These are phyloP conservation scores for Salarias fasciatus DNA, from an alignment of 2,797 vertebrate genomes.

Conservation along the genomic window DNA sequence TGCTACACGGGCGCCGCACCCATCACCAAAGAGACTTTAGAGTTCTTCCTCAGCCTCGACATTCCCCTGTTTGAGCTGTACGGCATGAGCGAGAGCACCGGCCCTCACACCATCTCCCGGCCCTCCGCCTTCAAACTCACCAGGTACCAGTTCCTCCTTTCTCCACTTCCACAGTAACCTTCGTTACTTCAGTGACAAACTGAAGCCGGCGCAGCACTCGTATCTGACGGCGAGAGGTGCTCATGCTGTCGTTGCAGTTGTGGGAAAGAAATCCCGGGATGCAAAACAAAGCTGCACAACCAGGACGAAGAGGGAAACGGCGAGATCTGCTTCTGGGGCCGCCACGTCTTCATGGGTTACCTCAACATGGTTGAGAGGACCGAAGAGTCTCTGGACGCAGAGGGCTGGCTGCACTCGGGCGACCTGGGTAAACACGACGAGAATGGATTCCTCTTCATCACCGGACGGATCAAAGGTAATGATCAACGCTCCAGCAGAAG, in stretches of 20 bases:
- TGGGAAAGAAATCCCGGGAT: conserved; percentile 86
- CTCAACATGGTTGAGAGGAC: conserved; percentile 90
- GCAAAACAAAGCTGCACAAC: conserved; percentile 84
- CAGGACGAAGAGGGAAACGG: conserved; percentile 83
- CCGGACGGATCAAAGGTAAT: conserved; percentile 94
- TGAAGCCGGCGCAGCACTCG: too few relatives aligned
- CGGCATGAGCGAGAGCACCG: conserved; percentile 92
- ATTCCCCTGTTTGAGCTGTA: conserved; percentile 91
- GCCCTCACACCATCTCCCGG: conserved; percentile 87
- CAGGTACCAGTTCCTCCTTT: conserved; percentile 80
- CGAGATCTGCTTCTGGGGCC: conserved; percentile 93
- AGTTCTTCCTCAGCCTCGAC: conserved; percentile 95
- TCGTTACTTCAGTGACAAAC: too few relatives aligned
- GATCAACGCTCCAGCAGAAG: too few relatives aligned
- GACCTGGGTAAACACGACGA: conserved; percentile 89
- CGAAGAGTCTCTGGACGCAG: conserved; percentile 83
- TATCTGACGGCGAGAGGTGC: fast-evolving
- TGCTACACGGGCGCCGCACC: conserved; percentile 91
- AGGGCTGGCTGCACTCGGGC: conserved; percentile 94
- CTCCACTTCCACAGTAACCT: too few relatives aligned
- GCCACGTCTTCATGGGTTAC: conserved; percentile 98
- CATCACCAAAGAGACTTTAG: conserved; percentile 89
- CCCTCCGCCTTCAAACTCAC: conserved; percentile 76
- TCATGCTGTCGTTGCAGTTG: conserved; percentile 79
- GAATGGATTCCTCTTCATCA: conserved; percentile 90